Percentiles rank a stretch among this genome's conserved stretches.
phyloP scores from a whole-genome alignment of 2,888 invertebrate genomes.

The Aradus depressus region DNA sequence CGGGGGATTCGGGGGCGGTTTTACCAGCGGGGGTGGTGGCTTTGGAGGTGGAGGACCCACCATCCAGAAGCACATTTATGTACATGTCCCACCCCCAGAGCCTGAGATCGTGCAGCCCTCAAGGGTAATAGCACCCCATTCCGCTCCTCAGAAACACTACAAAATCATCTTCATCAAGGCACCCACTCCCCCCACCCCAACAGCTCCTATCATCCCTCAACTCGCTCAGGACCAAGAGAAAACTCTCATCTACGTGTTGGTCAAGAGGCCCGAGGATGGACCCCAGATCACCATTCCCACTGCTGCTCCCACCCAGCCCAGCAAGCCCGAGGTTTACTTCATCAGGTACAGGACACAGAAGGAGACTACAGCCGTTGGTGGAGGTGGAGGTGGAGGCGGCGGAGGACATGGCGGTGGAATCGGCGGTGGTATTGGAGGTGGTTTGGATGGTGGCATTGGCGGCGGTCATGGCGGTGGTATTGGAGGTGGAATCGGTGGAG shows the following conservation, averaged over 20 bases:
- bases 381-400: slow-evolving; percentile 35
- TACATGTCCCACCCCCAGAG: slow-evolving; percentile 81
- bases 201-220: slow-evolving; percentile 67
- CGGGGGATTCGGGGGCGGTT: slow-evolving; percentile 23
- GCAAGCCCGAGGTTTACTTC: slow-evolving; percentile 85
- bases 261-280: slow-evolving; percentile 77
- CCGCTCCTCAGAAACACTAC: slow-evolving; percentile 76
- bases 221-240: slow-evolving; percentile 72
- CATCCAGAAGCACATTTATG: slow-evolving; percentile 79
- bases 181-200: slow-evolving; percentile 69
- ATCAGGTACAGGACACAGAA: slow-evolving; percentile 67
- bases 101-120: slow-evolving; percentile 54
- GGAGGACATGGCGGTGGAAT: slow-evolving; percentile 39
- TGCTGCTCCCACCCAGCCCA: slow-evolving; percentile 67
- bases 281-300: slow-evolving; percentile 69
- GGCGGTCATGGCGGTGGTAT: slow-evolving; percentile 28
- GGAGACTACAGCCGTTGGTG: slow-evolving; percentile 37
- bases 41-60: slow-evolving; percentile 44
- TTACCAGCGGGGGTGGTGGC: slow-evolving; percentile 37
- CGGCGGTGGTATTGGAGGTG: slow-evolving; percentile 28
- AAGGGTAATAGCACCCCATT: slow-evolving; percentile 52
- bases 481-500: slow-evolving; percentile 21
- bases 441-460: slow-evolving; percentile 33
- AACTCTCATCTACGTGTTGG: slow-evolving; percentile 77
- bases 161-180: slow-evolving; percentile 90